phyloP scores from a whole-genome alignment of 2,888 invertebrate species.

The Hyalella azteca region DNA sequence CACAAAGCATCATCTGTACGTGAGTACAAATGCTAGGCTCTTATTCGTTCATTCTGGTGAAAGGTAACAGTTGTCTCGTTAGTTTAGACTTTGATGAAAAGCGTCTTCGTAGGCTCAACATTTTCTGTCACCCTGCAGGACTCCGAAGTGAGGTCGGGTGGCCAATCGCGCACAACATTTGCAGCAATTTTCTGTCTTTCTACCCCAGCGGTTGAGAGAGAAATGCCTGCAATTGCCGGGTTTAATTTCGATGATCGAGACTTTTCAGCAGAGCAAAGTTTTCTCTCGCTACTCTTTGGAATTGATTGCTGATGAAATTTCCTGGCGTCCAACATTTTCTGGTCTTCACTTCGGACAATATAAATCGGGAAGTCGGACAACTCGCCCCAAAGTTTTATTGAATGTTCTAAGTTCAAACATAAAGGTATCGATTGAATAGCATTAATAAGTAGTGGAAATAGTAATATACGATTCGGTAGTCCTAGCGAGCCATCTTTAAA shows the following conservation, averaged over 20 bases:
- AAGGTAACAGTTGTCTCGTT: too few species aligned
- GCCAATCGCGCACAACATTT: slow-evolving; percentile 2
- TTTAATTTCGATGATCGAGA: slow-evolving; percentile 30
- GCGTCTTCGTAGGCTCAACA: too few species aligned
- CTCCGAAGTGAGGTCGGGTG: too few species aligned
- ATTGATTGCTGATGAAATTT: slow-evolving; percentile 35
- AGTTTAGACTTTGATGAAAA: too few species aligned
- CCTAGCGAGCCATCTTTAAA: too few species aligned
- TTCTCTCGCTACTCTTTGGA: slow-evolving; percentile 21
- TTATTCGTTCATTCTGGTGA: too few species aligned
- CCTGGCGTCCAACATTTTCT: background rate
- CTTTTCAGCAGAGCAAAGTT: background rate
- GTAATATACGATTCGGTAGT: too few species aligned
- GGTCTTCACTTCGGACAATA: background rate
- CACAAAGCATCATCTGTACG: too few species aligned
- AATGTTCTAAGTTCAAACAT: slow-evolving; percentile 24
- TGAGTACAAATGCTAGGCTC: too few species aligned
- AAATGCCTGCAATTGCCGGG: slow-evolving; percentile 9
- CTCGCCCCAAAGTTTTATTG: slow-evolving; percentile 26
- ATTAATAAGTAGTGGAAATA: too few species aligned
- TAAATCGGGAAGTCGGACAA: slow-evolving; percentile 8
- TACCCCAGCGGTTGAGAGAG: slow-evolving; percentile 7
- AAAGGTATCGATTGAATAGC: slow-evolving; percentile 14
- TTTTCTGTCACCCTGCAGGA: too few species aligned
- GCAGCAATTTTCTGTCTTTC: background rate